phyloP scores from a whole-genome alignment of 2,888 invertebrate species.

The Lottia scabra region DNA sequence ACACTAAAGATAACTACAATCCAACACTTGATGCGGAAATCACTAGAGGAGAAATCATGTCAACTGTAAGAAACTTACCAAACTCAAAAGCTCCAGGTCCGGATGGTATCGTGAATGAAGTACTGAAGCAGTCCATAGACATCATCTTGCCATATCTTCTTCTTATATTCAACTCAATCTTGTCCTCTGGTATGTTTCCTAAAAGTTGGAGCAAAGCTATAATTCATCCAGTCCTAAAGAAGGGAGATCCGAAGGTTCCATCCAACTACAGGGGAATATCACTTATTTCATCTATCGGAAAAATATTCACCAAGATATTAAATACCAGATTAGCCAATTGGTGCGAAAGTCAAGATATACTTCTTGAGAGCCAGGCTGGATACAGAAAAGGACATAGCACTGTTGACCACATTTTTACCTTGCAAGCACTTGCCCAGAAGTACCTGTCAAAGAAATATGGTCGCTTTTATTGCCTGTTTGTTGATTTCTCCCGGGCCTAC shows the following conservation, averaged over 20 bases:
- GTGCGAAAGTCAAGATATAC: neutral
- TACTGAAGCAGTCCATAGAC: conserved; percentile 9
- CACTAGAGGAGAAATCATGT: neutral
- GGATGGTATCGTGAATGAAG: conserved; percentile 18
- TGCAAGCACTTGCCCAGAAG: neutral
- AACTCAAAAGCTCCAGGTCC: neutral
- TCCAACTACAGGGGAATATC: conserved; percentile 8
- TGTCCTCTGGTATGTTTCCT: conserved; percentile 1
- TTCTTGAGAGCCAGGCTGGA: conserved; percentile 2
- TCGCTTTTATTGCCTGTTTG: neutral
- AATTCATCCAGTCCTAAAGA: conserved; percentile 4
- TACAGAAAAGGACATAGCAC: conserved; percentile 1
- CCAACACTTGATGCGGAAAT: neutral
- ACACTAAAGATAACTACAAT: neutral
- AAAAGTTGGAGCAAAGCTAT: neutral
- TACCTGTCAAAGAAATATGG: conserved; percentile 9
- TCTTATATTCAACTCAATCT: neutral
- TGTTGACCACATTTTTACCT: conserved; percentile 7
- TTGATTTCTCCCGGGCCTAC: neutral
- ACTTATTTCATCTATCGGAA: neutral
- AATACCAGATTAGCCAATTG: conserved; percentile 6
- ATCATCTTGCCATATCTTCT: conserved; percentile 1
- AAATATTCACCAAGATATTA: conserved; percentile 6
- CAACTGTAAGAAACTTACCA: neutral
- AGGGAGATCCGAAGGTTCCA: neutral